Evolutionary conservation across 2,113 vertebrate species (phyloP).

Genomic region (Rhinolophus sinicus): DNA sequence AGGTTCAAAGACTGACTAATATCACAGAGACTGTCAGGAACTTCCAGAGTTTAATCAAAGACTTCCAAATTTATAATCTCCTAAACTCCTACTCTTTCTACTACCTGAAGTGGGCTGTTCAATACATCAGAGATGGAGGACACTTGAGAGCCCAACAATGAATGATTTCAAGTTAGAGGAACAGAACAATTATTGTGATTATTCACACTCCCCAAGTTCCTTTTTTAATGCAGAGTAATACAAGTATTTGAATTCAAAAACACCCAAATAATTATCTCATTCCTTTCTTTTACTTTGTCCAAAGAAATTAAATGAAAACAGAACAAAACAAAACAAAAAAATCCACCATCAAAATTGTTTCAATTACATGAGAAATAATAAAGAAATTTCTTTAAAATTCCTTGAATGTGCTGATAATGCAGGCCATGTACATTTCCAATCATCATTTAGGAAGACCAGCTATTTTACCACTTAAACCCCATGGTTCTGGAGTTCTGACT

Average conservation of each 20-base stretch:
- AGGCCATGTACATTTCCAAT: neutral
- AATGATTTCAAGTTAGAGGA: neutral
- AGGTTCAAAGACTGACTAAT: neutral
- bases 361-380: neutral
- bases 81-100: neutral
- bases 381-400: neutral
- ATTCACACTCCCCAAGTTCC: neutral
- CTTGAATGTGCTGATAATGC: neutral
- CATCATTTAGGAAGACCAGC: neutral
- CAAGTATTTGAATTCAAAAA: neutral
- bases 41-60: neutral
- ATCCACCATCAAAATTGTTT: neutral
- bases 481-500: neutral
- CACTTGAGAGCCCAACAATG: neutral
- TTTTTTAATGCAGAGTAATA: neutral
- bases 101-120: neutral
- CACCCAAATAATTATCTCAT: slow-evolving; percentile 6
- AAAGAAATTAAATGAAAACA: neutral
- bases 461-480: neutral
- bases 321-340: neutral
- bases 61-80: neutral
- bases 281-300: neutral
- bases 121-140: neutral
- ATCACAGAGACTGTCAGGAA: neutral
- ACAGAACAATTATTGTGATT: neutral